These are phyloP conservation scores for Brachymystax lenok DNA, from an alignment of 2,797 vertebrate genomes.

Conservation along the genomic window DNA sequence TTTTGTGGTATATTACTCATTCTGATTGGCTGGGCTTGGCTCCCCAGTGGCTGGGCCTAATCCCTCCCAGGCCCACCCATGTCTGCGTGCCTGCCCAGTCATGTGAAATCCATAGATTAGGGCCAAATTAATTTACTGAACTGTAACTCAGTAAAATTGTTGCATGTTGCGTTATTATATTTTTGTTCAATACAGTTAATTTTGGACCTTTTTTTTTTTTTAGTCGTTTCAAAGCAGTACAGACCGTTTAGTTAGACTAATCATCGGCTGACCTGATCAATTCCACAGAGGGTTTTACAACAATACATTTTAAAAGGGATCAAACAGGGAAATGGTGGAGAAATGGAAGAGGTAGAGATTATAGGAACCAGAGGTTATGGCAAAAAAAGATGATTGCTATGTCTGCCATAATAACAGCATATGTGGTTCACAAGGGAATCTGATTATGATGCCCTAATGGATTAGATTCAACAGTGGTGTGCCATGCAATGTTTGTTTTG, in stretches of 20 bases:
- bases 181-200: background rate
- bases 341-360: background rate
- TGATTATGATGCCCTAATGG: background rate
- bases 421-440: background rate
- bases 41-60: too few species aligned
- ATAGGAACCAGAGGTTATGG: background rate
- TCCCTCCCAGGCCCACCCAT: too few species aligned
- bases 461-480: too few species aligned
- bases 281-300: background rate
- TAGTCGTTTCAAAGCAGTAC: slow-evolving; percentile 10
- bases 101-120: too few species aligned
- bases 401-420: background rate
- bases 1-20: too few species aligned
- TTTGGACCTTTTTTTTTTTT: background rate
- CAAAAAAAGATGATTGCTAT: background rate
- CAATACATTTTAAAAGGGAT: too few species aligned
- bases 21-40: too few species aligned
- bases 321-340: background rate
- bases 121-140: too few species aligned
- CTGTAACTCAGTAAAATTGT: too few species aligned
- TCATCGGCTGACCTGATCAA: background rate
- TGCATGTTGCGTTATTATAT: too few species aligned
- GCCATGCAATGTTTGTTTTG: too few species aligned
- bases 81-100: too few species aligned
- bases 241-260: slow-evolving; percentile 5